Evolutionary conservation across 2,797 vertebrate species (phyloP).

Genomic region (Zenarchopterus dispar): DNA sequence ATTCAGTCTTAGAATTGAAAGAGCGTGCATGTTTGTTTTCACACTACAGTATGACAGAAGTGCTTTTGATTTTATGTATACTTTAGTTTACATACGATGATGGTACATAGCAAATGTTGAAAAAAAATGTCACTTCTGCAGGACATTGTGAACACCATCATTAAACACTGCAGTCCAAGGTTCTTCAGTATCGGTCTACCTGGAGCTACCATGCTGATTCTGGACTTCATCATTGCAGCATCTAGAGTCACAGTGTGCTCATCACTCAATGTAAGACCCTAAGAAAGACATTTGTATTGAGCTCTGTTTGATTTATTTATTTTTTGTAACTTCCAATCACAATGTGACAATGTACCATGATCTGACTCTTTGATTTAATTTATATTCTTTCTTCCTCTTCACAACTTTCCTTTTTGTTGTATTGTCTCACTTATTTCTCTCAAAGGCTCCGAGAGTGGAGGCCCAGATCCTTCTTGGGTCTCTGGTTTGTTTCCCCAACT

Average conservation of each 20-base stretch:
- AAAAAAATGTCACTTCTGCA: constrained; percentile 51
- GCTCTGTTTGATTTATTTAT: neutral
- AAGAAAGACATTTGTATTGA: neutral
- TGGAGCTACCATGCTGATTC: constrained; percentile 96
- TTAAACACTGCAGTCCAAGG: constrained; percentile 97
- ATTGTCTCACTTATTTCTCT: neutral
- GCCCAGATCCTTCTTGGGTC: constrained; percentile 97
- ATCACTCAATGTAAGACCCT: constrained; percentile 91
- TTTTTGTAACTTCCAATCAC: neutral
- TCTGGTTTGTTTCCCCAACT: constrained; percentile 96
- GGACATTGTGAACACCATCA: constrained; percentile 99
- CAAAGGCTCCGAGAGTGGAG: constrained; percentile 94
- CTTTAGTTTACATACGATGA: too few relatives aligned
- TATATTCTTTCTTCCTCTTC: neutral
- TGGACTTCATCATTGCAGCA: constrained; percentile 97
- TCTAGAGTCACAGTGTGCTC: constrained; percentile 94
- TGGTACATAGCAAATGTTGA: neutral
- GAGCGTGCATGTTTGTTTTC: too few relatives aligned
- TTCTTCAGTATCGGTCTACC: constrained; percentile 98
- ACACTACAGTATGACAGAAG: too few relatives aligned
- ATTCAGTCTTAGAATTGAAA: too few relatives aligned
- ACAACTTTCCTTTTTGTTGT: rapidly evolving
- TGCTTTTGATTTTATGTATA: too few relatives aligned
- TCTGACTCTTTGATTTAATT: too few relatives aligned
- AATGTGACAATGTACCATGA: too few relatives aligned